Evolutionary conservation across 2,113 vertebrate genomes (phyloP).

Genomic region (Ochotona curzoniae): DNA sequence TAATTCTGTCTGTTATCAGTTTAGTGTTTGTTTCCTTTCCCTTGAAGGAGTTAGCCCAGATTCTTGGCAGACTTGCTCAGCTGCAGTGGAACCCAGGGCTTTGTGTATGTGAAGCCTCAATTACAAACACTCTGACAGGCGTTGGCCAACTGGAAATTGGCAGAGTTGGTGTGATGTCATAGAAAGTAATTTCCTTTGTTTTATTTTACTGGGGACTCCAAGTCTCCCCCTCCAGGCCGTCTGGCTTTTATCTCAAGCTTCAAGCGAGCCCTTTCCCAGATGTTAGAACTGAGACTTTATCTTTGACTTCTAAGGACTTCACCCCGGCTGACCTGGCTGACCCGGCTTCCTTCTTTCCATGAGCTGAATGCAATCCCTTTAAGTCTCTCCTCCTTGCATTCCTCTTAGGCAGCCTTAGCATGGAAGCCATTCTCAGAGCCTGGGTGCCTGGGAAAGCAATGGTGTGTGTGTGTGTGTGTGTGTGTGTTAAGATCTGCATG

Average conservation of each 20-base stretch:
- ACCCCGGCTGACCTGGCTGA: conserved; percentile 57
- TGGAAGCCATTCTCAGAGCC: not conserved
- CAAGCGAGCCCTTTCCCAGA: conserved; percentile 48
- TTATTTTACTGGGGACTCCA: conserved; percentile 69
- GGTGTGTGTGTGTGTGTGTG: too few relatives aligned
- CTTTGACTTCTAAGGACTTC: conserved; percentile 61
- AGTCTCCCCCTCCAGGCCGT: conserved; percentile 49
- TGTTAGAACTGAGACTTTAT: conserved; percentile 56
- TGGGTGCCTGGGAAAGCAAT: not conserved
- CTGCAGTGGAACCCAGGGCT: conserved; percentile 57
- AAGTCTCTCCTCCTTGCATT: not conserved
- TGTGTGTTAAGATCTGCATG: too few relatives aligned
- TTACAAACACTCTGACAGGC: conserved; percentile 71
- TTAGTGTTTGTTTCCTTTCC: conserved; percentile 17
- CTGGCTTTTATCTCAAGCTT: conserved; percentile 67
- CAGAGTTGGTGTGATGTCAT: conserved; percentile 69
- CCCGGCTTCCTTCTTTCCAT: conserved; percentile 34
- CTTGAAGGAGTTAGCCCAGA: conserved; percentile 59
- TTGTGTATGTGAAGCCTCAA: conserved; percentile 58
- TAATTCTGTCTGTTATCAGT: not conserved
- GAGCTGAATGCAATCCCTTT: conserved; percentile 50
- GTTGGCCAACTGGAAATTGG: conserved; percentile 56
- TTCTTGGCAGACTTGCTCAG: conserved; percentile 60
- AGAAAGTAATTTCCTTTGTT: conserved; percentile 76
- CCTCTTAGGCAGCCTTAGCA: not conserved